Percentiles rank a stretch among this genome's conserved stretches.
phyloP scores from a whole-genome alignment of 2,888 invertebrate species.

The Oscheius sp. region DNA sequence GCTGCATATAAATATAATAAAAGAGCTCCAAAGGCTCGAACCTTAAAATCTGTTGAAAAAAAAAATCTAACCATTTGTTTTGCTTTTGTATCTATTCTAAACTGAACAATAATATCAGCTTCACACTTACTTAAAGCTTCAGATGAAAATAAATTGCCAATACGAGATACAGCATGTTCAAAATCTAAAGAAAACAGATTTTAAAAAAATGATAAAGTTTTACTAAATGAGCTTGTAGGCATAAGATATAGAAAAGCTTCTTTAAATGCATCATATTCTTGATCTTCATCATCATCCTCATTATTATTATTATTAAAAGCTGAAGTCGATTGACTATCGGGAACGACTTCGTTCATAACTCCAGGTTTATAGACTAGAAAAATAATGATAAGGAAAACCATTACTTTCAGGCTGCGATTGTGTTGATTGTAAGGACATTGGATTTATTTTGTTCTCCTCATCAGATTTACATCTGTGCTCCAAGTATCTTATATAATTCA shows the following conservation, averaged over 20 bases:
- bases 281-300: constrained; percentile 24
- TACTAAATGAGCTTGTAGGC: constrained; percentile 44
- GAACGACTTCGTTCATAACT: background rate
- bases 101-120: constrained; percentile 37
- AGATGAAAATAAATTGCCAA: constrained; percentile 36
- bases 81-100: constrained; percentile 46
- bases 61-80: constrained; percentile 56
- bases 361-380: background rate
- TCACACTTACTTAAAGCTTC: constrained; percentile 37
- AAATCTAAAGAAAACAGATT: constrained; percentile 30
- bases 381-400: background rate
- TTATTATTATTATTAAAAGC: background rate
- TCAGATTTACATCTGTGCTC: background rate
- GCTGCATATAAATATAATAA: constrained; percentile 60
- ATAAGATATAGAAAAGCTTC: constrained; percentile 39
- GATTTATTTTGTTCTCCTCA: background rate
- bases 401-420: background rate
- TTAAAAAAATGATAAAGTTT: background rate
- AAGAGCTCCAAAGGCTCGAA: constrained; percentile 64
- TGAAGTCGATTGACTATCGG: background rate
- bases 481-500: constrained; percentile 40
- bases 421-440: background rate
- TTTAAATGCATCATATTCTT: constrained; percentile 24
- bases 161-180: constrained; percentile 37
- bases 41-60: no score